phyloP scores from a whole-genome alignment of 37 sponge, comb jelly and placozoan species.

The Theonella swinhoei region DNA sequence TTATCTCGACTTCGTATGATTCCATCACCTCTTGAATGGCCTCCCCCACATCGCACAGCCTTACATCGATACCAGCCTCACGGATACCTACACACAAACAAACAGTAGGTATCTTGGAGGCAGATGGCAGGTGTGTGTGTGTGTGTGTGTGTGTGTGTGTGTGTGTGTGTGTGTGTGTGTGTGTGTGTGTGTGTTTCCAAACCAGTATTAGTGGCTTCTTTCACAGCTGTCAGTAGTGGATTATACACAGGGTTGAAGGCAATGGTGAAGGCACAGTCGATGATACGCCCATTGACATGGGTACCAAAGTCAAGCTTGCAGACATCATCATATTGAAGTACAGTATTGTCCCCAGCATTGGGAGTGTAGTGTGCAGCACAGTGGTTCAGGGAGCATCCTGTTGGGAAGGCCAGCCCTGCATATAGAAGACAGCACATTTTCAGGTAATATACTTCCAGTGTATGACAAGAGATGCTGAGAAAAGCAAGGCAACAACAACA shows the following conservation, averaged over 20 bases:
- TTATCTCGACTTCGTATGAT: slow-evolving; percentile 95
- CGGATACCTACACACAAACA: slow-evolving; percentile 60
- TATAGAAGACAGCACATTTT: background rate
- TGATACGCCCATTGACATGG: slow-evolving; percentile 93
- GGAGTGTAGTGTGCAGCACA: slow-evolving; percentile 99
- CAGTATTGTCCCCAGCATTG: slow-evolving; percentile 95
- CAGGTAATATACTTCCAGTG: background rate
- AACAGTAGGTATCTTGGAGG: background rate
- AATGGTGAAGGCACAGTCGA: slow-evolving; percentile 99
- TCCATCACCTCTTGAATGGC: slow-evolving; percentile 99
- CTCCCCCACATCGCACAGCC: slow-evolving; percentile 95
- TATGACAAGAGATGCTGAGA: background rate
- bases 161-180: background rate
- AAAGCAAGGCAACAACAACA: background rate
- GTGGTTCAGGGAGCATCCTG: slow-evolving; percentile 96
- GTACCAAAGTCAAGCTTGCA: slow-evolving; percentile 99
- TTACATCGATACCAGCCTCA: slow-evolving; percentile 92
- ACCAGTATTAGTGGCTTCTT: slow-evolving; percentile 95
- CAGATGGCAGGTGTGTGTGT: background rate
- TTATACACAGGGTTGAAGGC: slow-evolving; percentile 96
- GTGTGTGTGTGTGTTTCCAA: too few relatives aligned
- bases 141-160: background rate
- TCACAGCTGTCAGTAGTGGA: slow-evolving; percentile 86
- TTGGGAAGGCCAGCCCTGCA: slow-evolving; percentile 95
- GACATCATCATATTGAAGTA: slow-evolving; percentile 95